A percentile compares a stretch with the other conserved stretches of the same genome.
Evolutionary conservation across 1,140 invertebrate genomes (phyloP).

Genomic region (Polyergus mexicanus): DNA sequence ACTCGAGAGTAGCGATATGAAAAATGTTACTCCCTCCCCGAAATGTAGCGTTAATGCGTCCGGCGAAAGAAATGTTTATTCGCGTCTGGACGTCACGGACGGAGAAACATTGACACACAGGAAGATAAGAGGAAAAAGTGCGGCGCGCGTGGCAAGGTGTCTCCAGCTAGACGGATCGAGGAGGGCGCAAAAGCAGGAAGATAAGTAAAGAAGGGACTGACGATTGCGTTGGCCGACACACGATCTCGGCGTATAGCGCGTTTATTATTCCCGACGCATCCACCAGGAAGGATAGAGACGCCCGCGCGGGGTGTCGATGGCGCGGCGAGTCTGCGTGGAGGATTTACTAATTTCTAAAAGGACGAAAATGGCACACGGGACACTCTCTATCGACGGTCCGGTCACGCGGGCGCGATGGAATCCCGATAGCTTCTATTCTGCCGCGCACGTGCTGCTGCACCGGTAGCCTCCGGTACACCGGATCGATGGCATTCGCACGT

Average conservation of each 20-base stretch:
- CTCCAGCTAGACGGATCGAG: constrained; percentile 15
- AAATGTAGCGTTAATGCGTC: constrained; percentile 42
- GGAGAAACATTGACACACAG: constrained; percentile 67
- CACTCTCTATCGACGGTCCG: constrained; percentile 64
- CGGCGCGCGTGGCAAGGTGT: constrained; percentile 75
- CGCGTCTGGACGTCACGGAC: constrained; percentile 61
- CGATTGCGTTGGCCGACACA: constrained; percentile 31
- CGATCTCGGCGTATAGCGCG: constrained; percentile 42
- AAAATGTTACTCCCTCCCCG: neutral
- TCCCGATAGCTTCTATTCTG: constrained; percentile 60
- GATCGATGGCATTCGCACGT: constrained; percentile 35
- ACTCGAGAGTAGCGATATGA: constrained; percentile 3
- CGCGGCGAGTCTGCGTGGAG: constrained; percentile 57
- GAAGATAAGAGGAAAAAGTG: constrained; percentile 66
- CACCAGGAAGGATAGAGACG: constrained; percentile 50
- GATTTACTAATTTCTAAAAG: constrained; percentile 77
- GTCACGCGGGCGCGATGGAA: constrained; percentile 68
- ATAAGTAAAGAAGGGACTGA: constrained; percentile 52
- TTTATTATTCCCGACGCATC: constrained; percentile 72
- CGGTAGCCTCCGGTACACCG: constrained; percentile 22
- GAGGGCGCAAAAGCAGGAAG: constrained; percentile 34
- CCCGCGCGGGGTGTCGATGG: constrained; percentile 58
- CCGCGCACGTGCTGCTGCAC: constrained; percentile 42
- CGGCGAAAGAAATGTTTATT: constrained; percentile 72
- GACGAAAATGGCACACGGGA: constrained; percentile 69